phyloP scores from a whole-genome alignment of 2,113 vertebrate species.

The Corydoras sp. region DNA sequence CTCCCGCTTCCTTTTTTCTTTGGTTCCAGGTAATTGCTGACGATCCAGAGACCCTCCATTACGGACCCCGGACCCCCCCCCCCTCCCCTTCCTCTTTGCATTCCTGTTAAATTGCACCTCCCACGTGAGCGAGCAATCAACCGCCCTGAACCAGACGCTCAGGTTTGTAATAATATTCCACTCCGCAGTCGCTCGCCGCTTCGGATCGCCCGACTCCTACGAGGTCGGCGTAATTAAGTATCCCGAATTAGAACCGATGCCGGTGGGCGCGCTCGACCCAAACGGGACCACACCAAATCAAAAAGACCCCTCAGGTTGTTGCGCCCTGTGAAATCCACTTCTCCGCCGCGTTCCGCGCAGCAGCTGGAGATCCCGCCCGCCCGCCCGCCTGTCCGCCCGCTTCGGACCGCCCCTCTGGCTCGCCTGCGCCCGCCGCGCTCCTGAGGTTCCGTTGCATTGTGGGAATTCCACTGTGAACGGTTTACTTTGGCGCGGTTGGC shows the following conservation, averaged over 20 bases:
- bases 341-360: constrained; percentile 13
- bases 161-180: constrained; percentile 75
- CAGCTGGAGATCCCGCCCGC: constrained; percentile 34
- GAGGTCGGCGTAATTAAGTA: constrained; percentile 61
- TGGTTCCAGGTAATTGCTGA: constrained; percentile 54
- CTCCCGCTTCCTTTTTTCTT: constrained; percentile 48
- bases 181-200: constrained; percentile 63
- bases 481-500: constrained; percentile 30
- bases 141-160: constrained; percentile 56
- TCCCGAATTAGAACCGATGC: constrained; percentile 55
- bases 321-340: constrained; percentile 38
- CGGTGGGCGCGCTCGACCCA: constrained; percentile 42
- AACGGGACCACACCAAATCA: constrained; percentile 22
- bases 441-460: constrained; percentile 55
- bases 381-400: constrained; percentile 10
- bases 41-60: constrained; percentile 46
- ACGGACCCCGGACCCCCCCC: constrained; percentile 26
- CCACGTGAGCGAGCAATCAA: constrained; percentile 68
- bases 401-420: constrained; percentile 16
- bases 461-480: constrained; percentile 53
- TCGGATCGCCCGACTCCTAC: constrained; percentile 66
- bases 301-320: constrained; percentile 36
- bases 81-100: constrained; percentile 55
- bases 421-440: constrained; percentile 43
- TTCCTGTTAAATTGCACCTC: constrained; percentile 70